A percentile compares a stretch with the other conserved stretches of the same genome.
These are phyloP conservation scores for Cirrhinus molitorella DNA, from an alignment of 2,797 vertebrate species.

Conservation along the genomic window DNA sequence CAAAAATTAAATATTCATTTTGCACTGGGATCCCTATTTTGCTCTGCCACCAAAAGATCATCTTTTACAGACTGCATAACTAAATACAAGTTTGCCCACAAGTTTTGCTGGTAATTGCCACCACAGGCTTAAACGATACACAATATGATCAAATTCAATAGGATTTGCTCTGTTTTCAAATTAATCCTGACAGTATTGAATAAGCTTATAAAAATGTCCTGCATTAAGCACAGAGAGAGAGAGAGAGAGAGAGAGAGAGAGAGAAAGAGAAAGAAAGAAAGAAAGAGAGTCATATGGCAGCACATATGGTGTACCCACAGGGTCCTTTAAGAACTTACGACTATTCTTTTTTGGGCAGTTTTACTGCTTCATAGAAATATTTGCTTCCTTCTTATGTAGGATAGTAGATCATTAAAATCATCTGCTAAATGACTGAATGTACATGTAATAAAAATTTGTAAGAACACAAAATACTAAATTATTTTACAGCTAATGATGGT, in stretches of 20 bases:
- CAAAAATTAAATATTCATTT: constrained; percentile 30
- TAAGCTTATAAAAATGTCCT: neutral
- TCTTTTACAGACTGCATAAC: neutral
- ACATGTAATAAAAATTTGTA: neutral
- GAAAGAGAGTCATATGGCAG: constrained; percentile 7
- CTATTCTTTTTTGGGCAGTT: constrained; percentile 9
- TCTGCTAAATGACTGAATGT: neutral
- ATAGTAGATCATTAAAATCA: neutral
- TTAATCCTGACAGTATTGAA: neutral
- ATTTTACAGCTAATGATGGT: neutral
- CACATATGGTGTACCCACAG: constrained; percentile 21
- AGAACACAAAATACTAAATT: neutral
- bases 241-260: neutral
- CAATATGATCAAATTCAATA: neutral
- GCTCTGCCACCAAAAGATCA: neutral
- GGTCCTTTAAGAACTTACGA: constrained; percentile 1
- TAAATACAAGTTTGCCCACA: neutral
- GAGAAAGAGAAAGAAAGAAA: constrained; percentile 12
- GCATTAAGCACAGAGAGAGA: neutral
- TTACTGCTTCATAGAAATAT: neutral
- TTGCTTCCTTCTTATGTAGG: neutral
- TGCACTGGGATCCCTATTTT: constrained; percentile 10
- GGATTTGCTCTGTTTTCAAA: neutral
- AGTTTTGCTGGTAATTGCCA: neutral
- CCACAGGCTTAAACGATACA: neutral